Conservation (phyloP, 2,113 vertebrate genomes). For the Uropsilus gracilis region DNA sequence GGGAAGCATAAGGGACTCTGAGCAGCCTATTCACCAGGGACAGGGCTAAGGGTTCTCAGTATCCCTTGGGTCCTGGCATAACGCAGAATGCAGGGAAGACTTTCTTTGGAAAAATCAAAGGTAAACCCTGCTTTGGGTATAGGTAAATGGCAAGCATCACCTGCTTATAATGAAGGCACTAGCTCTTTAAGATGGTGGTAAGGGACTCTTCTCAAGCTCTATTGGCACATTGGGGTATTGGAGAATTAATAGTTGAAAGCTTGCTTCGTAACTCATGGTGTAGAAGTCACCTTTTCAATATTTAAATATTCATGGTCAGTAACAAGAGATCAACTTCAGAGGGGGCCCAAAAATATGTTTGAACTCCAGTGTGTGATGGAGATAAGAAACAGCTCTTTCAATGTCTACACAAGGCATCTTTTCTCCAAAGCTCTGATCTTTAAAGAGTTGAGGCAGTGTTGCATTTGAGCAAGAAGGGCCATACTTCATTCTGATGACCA, state of each 20-base stretch:
- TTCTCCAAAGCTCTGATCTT: neutral
- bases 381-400: neutral
- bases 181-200: neutral
- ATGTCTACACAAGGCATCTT: neutral
- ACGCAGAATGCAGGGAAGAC: neutral
- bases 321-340: neutral
- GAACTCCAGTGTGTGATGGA: neutral
- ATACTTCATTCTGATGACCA: neutral
- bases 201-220: neutral
- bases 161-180: neutral
- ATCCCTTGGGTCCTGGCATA: neutral
- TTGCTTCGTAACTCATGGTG: neutral
- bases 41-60: neutral
- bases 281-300: neutral
- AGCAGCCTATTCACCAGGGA: neutral
- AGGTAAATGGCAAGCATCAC: neutral
- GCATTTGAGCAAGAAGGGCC: neutral
- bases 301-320: neutral
- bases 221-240: neutral
- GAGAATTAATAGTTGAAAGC: neutral
- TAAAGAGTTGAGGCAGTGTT: neutral
- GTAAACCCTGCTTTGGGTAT: neutral
- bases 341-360: neutral
- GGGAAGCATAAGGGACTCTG: neutral
- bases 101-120: constrained; percentile 20